These are phyloP conservation scores for Xestia ashworthii DNA, from an alignment of 2,888 invertebrate species.

Conservation along the genomic window DNA sequence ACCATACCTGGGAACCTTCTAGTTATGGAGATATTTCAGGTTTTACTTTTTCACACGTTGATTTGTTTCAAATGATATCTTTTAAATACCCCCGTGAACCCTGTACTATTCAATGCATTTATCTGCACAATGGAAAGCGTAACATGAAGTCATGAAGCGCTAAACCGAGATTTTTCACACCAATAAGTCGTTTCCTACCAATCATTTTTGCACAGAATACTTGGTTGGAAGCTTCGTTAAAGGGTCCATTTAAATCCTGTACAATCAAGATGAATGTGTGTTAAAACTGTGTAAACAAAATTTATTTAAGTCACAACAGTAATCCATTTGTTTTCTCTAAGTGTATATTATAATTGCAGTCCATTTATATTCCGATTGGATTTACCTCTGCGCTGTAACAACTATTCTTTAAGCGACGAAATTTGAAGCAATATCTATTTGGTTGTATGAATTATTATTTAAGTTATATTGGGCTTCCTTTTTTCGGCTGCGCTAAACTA, in stretches of 20 bases:
- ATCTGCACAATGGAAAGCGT: neutral
- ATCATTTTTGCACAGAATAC: neutral
- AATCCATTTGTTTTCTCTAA: conserved; percentile 47
- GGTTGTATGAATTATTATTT: conserved; percentile 36
- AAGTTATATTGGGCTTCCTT: conserved; percentile 12
- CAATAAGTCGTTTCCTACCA: neutral
- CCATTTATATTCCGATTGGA: conserved; percentile 46
- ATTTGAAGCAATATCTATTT: conserved; percentile 17
- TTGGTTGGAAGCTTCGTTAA: neutral
- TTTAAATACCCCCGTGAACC: neutral
- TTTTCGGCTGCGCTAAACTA: neutral
- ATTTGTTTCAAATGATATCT: neutral
- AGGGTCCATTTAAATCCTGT: neutral
- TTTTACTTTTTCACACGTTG: neutral
- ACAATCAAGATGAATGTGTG: neutral
- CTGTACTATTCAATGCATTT: neutral
- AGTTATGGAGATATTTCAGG: neutral
- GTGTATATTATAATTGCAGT: conserved; percentile 18
- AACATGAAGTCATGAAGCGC: neutral
- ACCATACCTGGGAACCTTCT: neutral
- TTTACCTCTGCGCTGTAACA: neutral
- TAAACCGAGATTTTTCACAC: neutral
- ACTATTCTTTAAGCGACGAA: neutral
- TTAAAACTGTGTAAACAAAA: neutral
- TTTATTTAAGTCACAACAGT: conserved; percentile 19